Percentiles rank a stretch among this genome's conserved stretches.
Evolutionary conservation across 2,113 vertebrate genomes (phyloP).

Genomic region (Dolichallabes microphthalmus): DNA sequence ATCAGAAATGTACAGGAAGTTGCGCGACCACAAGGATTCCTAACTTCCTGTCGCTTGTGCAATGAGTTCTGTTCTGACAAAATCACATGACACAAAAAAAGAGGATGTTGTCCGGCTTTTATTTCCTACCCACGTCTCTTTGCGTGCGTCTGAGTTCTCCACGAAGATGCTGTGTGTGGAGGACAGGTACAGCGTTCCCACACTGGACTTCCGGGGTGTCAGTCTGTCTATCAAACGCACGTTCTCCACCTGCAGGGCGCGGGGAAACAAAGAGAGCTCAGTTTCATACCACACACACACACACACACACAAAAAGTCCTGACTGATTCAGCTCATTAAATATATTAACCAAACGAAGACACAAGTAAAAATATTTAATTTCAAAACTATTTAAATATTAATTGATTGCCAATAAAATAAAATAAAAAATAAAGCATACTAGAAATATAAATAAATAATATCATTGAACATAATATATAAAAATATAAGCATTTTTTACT

Average conservation of each 20-base stretch:
- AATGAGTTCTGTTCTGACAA: background rate
- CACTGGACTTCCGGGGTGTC: conserved; percentile 78
- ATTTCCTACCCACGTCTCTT: conserved; percentile 92
- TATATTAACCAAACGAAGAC: background rate
- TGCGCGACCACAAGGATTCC: background rate
- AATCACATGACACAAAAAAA: conserved; percentile 7
- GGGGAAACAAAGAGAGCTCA: background rate
- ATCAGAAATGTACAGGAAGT: conserved; percentile 12
- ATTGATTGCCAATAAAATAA: background rate
- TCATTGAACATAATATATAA: background rate
- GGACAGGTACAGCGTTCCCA: conserved; percentile 91
- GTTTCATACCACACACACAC: background rate
- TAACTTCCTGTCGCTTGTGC: background rate
- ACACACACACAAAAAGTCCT: background rate
- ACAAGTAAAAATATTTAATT: background rate
- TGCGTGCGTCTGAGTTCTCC: conserved; percentile 87
- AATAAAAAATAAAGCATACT: background rate
- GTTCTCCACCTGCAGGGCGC: conserved; percentile 82
- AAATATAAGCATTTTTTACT: background rate
- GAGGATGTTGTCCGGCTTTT: conserved; percentile 1
- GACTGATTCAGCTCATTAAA: background rate
- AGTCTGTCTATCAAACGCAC: conserved; percentile 84
- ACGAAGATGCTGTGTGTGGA: conserved; percentile 96
- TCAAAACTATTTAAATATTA: background rate
- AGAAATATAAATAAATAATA: background rate